phyloP scores from a whole-genome alignment of 2,888 invertebrate genomes.

The Nemapogon koenigi region DNA sequence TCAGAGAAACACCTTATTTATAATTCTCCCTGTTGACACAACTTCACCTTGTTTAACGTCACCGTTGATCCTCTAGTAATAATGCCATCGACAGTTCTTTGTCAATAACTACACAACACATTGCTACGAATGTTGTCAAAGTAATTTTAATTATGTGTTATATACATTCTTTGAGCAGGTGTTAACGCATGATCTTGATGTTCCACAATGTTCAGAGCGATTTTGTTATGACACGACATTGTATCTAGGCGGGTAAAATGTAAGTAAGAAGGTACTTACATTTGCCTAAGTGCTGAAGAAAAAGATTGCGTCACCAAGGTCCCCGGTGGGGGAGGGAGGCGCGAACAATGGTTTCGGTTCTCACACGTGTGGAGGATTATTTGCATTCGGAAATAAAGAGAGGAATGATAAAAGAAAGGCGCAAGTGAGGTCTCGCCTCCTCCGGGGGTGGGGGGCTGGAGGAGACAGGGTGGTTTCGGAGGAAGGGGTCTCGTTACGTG shows the following conservation, averaged over 20 bases:
- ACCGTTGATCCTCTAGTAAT: too few relatives aligned
- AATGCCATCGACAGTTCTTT: too few relatives aligned
- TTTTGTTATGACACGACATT: background rate
- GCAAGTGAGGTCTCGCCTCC: constrained; percentile 61
- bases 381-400: constrained; percentile 68
- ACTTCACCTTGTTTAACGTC: too few relatives aligned
- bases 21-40: too few relatives aligned
- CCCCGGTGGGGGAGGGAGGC: constrained; percentile 51
- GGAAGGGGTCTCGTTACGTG: constrained; percentile 50
- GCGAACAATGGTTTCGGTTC: constrained; percentile 67
- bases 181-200: too few relatives aligned
- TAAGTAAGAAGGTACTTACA: constrained; percentile 34
- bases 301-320: constrained; percentile 64
- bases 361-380: constrained; percentile 68
- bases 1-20: too few relatives aligned
- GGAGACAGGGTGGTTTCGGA: constrained; percentile 28
- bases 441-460: constrained; percentile 58
- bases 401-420: constrained; percentile 66
- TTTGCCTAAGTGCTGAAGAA: constrained; percentile 58
- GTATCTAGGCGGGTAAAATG: constrained; percentile 10
- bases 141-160: too few relatives aligned
- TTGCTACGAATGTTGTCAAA: too few relatives aligned
- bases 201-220: too few relatives aligned
- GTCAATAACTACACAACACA: too few relatives aligned
- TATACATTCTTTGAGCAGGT: too few relatives aligned